Base-by-base conservation (phyloP, 2,888 invertebrate genomes). In the Laothoe populi region DNA sequence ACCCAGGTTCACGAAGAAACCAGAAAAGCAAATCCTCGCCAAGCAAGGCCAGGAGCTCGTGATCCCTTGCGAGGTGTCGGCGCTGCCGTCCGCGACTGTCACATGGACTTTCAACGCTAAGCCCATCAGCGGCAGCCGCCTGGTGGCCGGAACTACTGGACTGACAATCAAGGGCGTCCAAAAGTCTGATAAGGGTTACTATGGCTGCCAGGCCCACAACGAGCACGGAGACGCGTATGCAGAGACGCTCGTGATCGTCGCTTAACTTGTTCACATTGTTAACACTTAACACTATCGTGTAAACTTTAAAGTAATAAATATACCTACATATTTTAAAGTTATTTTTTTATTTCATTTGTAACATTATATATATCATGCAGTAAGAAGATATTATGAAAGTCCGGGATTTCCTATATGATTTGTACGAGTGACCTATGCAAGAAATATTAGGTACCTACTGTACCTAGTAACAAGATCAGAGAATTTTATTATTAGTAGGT, bases 151-250 rank as follows among this genome's bases (percentile, higher is more conserved):
- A 21, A 71, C 75, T 11, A 78, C 78, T 0, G 81, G 82, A 0
- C 69, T 90, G 35, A 75, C 71, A n/a, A 81, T 90, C 7, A 79
- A 75, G 48, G 80, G 79, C 5, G 79, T 79, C 0, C 77, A 82
- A 63, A 80, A 82, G 26, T 61, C 62, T 1, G 84, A 88, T 63
- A 72, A 71, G 1, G 91, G 91, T 0, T 90, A 88, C 59, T 91
- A 90, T 57, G 91, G 87, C 0, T 91, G 91, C 66, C 70, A 64
- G 21, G 86, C 81, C 0, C 67, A 69, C 0, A 90, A 87, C 21
- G 74, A 77, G 4, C 63, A 82, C 35, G 90, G 87, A 0, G 72
- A 77, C 7, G 68, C 79, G 1, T 89, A 88, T 57, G 72, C 75
- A 0, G 90, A 89, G 62, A 73, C 60, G 1, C 35, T 60, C 11